A percentile compares a stretch with the other conserved stretches of the same genome.
phyloP scores from a whole-genome alignment of 2,113 vertebrate species.

The Budorcas taxicolor region DNA sequence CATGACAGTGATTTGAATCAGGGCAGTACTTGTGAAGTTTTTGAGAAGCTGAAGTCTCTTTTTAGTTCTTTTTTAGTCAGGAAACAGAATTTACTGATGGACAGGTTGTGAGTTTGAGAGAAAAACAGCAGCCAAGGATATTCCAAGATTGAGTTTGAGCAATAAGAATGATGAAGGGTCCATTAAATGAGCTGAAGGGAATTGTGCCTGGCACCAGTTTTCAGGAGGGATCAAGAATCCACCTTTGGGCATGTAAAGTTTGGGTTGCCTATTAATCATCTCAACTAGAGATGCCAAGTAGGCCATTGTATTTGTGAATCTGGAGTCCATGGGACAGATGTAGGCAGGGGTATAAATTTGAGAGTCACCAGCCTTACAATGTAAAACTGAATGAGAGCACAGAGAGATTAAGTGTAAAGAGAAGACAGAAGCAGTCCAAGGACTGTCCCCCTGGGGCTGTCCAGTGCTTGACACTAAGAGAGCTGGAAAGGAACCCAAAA shows the following conservation, averaged over 20 bases:
- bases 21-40: neutral
- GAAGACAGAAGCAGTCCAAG: neutral
- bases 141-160: neutral
- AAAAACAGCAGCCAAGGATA: neutral
- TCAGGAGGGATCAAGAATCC: neutral
- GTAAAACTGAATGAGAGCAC: neutral
- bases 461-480: neutral
- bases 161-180: neutral
- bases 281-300: neutral
- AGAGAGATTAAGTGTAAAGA: neutral
- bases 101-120: neutral
- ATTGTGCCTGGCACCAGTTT: neutral
- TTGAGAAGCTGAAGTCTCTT: neutral
- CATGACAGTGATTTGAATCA: neutral
- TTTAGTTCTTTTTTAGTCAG: neutral
- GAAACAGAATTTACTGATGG: neutral
- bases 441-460: neutral
- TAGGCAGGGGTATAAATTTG: neutral
- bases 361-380: neutral
- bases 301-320: neutral
- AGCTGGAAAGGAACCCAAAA: neutral
- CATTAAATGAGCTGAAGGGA: neutral
- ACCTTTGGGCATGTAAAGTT: neutral
- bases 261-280: neutral
- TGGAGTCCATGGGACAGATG: neutral